These are phyloP conservation scores for Ciconia maguari DNA, from an alignment of 2,113 vertebrate genomes.

Conservation along the genomic window DNA sequence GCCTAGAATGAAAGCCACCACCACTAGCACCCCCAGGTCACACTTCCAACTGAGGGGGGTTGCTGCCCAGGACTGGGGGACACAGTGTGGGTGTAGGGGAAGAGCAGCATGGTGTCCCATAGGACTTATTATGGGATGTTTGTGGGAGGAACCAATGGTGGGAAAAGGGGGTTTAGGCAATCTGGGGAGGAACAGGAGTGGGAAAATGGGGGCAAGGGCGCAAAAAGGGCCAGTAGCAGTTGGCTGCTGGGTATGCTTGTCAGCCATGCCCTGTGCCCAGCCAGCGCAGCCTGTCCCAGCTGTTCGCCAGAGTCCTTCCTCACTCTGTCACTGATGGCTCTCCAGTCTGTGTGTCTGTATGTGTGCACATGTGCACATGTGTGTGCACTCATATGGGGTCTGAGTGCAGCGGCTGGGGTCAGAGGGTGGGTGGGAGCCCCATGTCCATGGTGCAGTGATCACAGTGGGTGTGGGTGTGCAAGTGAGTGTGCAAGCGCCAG, in stretches of 20 bases:
- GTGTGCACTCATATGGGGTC: no score
- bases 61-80: not conserved
- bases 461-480: not conserved
- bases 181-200: not conserved
- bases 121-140: not conserved
- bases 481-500: not conserved
- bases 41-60: rapidly evolving
- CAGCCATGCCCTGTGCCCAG: not conserved
- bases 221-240: not conserved
- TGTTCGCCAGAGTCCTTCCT: not conserved
- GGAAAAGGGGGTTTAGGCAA: not conserved
- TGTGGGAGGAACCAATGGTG: not conserved
- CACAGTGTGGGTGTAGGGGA: not conserved
- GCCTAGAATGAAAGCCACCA: not conserved
- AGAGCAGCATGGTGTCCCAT: not conserved
- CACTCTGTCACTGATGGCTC: not conserved
- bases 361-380: not conserved
- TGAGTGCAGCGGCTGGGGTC: not conserved
- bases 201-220: not conserved
- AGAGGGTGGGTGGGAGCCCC: no score
- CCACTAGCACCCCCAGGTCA: not conserved
- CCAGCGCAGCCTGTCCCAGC: not conserved
- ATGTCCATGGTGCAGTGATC: rapidly evolving
- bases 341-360: no score
- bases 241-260: not conserved